These are phyloP conservation scores for Cryptotis parvus DNA, from an alignment of 2,113 vertebrate species.

Conservation along the genomic window DNA sequence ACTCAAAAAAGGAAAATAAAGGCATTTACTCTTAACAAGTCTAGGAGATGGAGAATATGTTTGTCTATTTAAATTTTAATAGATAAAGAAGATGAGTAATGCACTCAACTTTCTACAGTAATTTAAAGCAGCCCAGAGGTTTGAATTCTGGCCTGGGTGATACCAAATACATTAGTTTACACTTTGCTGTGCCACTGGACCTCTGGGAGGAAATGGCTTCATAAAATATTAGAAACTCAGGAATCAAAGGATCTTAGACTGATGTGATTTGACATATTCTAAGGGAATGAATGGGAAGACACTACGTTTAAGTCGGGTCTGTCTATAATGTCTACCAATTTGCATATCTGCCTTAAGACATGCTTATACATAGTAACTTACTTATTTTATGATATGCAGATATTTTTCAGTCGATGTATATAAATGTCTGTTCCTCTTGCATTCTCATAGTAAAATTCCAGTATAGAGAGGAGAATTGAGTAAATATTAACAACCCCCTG, in stretches of 20 bases:
- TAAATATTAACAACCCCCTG: conserved; percentile 88
- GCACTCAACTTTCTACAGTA: background rate
- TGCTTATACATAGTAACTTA: conserved; percentile 29
- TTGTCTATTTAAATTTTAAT: conserved; percentile 3
- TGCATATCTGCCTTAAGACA: background rate
- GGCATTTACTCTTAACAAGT: background rate
- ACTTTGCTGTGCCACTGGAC: background rate
- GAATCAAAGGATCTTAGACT: background rate
- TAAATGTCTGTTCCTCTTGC: conserved; percentile 74
- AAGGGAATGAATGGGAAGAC: background rate
- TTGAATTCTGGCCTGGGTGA: background rate
- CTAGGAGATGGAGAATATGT: background rate
- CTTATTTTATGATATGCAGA: conserved; percentile 32
- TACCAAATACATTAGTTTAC: background rate
- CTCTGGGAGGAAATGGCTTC: background rate
- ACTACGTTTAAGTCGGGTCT: background rate
- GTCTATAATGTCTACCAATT: background rate
- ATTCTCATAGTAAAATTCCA: conserved; percentile 82
- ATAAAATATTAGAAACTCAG: background rate
- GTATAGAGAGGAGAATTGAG: conserved; percentile 78
- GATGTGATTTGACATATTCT: background rate
- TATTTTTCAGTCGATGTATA: conserved; percentile 70
- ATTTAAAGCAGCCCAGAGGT: background rate
- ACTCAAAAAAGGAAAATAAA: too few relatives aligned
- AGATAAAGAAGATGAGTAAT: conserved; percentile 32